Conservation (phyloP, 2,113 vertebrate genomes). For the Cyprinodon variegatus region DNA sequence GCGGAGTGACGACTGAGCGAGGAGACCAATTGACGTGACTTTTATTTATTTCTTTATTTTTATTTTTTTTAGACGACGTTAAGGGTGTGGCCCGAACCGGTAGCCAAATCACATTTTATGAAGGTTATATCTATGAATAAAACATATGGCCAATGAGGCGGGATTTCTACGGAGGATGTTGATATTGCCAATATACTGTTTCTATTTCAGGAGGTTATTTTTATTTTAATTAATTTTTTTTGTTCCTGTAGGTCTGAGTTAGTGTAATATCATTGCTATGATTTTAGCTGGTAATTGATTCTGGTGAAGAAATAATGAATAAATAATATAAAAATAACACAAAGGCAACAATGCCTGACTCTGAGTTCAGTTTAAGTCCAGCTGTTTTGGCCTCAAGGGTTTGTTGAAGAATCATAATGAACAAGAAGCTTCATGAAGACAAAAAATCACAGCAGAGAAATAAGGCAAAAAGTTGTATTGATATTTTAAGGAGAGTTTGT, state of each 20-base stretch:
- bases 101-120: constrained; percentile 52
- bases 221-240: not conserved
- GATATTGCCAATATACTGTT: not conserved
- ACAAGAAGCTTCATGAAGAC: not conserved
- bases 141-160: constrained; percentile 12
- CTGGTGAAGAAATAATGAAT: not conserved
- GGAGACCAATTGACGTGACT: constrained; percentile 71
- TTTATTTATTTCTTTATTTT: constrained; percentile 26
- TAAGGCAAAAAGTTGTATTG: not conserved
- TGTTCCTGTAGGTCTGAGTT: not conserved
- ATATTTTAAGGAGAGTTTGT: not conserved
- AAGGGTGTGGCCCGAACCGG: constrained; percentile 73
- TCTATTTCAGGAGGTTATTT: not conserved
- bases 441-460: not conserved
- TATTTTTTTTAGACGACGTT: constrained; percentile 57
- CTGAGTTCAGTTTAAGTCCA: not conserved
- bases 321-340: not conserved
- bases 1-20: constrained; percentile 70
- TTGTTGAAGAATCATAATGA: not conserved
- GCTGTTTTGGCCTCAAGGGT: no score
- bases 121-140: constrained; percentile 49
- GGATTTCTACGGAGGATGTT: not conserved
- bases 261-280: not conserved
- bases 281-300: not conserved
- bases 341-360: not conserved